These are phyloP conservation scores for Calliphora vomitoria DNA, from an alignment of 2,888 invertebrate genomes.

Conservation along the genomic window DNA sequence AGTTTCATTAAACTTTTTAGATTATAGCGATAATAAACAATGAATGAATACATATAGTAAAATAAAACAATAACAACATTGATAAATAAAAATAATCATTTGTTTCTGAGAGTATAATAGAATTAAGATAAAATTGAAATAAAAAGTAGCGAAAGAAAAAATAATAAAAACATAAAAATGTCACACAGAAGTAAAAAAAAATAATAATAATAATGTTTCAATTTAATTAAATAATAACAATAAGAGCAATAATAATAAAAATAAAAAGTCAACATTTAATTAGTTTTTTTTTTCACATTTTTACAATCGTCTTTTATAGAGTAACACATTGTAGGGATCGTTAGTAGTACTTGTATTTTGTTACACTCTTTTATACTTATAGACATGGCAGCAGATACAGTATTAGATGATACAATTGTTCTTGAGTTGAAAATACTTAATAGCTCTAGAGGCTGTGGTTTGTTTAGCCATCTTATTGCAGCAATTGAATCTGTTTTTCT, in stretches of 20 bases:
- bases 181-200: not conserved
- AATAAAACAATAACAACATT: conserved; percentile 21
- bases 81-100: conserved; percentile 16
- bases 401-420: conserved; percentile 7
- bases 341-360: not conserved
- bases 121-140: not conserved
- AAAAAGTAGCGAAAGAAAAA: not conserved
- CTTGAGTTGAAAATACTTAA: conserved; percentile 3
- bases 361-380: conserved; percentile 4
- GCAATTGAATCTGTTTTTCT: conserved; percentile 24
- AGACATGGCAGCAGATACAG: not conserved
- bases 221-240: conserved; percentile 41
- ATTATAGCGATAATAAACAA: conserved; percentile 50
- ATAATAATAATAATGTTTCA: not conserved
- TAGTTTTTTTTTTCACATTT: conserved; percentile 26
- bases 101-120: not conserved
- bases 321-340: not conserved
- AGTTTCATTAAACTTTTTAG: conserved; percentile 47
- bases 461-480: conserved; percentile 1
- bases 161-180: conserved; percentile 6
- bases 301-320: conserved; percentile 5
- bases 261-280: conserved; percentile 31
- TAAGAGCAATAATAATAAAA: not conserved
- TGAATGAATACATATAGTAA: conserved; percentile 17
- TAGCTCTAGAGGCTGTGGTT: not conserved